A percentile compares a stretch with the other conserved stretches of the same genome.
These are phyloP conservation scores for Allygus modestus DNA, from an alignment of 2,888 invertebrate genomes.

Conservation along the genomic window DNA sequence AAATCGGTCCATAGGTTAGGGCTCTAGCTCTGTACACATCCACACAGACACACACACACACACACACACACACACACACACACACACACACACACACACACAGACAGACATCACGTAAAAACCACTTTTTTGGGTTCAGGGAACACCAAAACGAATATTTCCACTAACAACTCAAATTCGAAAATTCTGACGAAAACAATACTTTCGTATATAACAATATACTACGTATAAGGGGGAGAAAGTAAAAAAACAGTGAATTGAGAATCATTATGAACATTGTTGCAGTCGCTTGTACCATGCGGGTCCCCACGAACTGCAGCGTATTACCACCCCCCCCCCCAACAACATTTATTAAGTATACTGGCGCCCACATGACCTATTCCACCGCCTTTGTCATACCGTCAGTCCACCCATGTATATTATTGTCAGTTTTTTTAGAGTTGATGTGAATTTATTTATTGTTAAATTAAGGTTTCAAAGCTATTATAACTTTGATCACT, in stretches of 20 bases:
- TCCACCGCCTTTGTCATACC: too few species aligned
- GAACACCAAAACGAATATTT: background rate
- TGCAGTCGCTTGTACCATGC: too few species aligned
- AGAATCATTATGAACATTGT: too few species aligned
- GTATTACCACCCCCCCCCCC: too few species aligned
- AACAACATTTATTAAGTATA: too few species aligned
- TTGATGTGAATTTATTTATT: too few species aligned
- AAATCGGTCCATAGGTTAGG: background rate
- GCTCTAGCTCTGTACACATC: background rate
- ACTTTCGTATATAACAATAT: background rate
- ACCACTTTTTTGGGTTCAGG: background rate
- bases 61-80: conserved; percentile 37
- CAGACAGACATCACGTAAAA: background rate
- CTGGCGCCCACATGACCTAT: too few species aligned
- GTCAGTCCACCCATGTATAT: too few species aligned
- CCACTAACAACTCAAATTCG: background rate
- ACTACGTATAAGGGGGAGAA: background rate
- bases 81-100: conserved; percentile 22
- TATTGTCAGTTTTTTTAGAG: too few species aligned
- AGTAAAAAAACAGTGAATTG: conserved; percentile 4
- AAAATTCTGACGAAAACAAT: background rate
- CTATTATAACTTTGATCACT: too few species aligned
- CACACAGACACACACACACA: conserved; percentile 16
- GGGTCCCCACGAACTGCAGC: too few species aligned
- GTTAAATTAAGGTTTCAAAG: too few species aligned